Base-by-base conservation (phyloP, 1,140 invertebrate species). In the Drosophila ercepeae region DNA sequence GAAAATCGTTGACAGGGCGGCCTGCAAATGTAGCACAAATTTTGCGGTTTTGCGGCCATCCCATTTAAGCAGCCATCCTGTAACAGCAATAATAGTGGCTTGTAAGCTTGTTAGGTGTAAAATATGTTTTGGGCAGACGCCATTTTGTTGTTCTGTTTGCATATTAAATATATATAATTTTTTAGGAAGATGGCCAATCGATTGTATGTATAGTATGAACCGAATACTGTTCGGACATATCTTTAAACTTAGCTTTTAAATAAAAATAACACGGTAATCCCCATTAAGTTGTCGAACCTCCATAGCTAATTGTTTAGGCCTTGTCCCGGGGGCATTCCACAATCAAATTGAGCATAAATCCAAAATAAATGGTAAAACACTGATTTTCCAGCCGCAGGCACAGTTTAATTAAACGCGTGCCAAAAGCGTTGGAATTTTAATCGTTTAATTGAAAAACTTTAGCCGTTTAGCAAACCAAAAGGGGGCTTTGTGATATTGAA, bases 291-390 rank as follows among this genome's bases (percentile, higher is more conserved):
- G 29, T 41, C n/a, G 54, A 27, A 60, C 42, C 21, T 3, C 29
- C 54, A 60, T 18, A 16, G 54, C 21, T 64, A 64, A 64, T 64
- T 48, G 60, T 46, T 61, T 18, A 29, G 57, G 16, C 16, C 34
- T 39, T 8, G 29, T 16, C 68, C 68, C 29, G 11, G 2, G 59
- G 76, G 68, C 81, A 81, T 75, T 76, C 32, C 45, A 44, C 51
- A 86, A 86, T 86, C 63, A 73, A 76, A 84, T 86, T 86, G 79
- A 84, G 81, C 79, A 86, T 86, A 79, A 79, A 84, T 86, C 67
- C 51, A 32, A 84, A 84, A 73, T 54, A 75, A 73, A 73, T 73
- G 65, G 60, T 61, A 68, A 61, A 32, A 25, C 52, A 48, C 53
- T 60, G 50, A 41, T 68, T 61, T 39, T 19, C 42, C 52, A 18